Evolutionary conservation across 2,113 vertebrate species (phyloP), one percentile per base, ranked within the genome.

Genomic region (Tetrao urogallus): DNA sequence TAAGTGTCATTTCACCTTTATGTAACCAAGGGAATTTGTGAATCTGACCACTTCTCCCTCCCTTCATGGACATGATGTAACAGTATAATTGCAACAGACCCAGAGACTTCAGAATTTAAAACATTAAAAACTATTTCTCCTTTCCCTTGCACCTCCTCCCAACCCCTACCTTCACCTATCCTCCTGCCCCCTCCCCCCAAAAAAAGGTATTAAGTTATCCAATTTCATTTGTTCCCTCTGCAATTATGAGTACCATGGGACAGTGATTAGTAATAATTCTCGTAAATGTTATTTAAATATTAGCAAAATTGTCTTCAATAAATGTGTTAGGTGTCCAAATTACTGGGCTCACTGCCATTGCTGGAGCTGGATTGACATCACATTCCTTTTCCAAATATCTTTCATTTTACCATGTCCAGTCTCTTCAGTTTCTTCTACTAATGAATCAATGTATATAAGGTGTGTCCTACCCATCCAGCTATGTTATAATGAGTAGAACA

Each of bases 391-490:
- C 15, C 43, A 48, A 63, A 25, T 18, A 3, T 56, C 13, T 56
- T 22, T 36, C 11, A 6, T 2, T 40, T 40, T 52, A 34, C 7
- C 13, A 22, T 1, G 1, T 36, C 40, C n/a, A 22, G 8, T 48
- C 17, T 11, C 8, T n/a, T 30, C 42, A 21, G 32, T 20, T 30
- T 32, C 34, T 34, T 79, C 40, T 73, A 17, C 14, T 42, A 72
- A 40, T 18, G n/a, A 72, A 48, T 22, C 21, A 48, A 11, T 48
- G 21, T 22, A 11, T 48, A 22, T 11, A 48, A 24, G 48, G 48
- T 22, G 21, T 32, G 24, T 17, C 17, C 11, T 11, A 61, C 21
- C 6, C 21, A 54, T 42, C 7, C 17, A 21, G 25, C 48, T 14
- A 34, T 15, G n/a, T 11, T 72, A 32, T 11, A 40, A 73, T 61